Evolutionary conservation across 1,140 invertebrate species (phyloP).

Genomic region (Drosophila burlai): DNA sequence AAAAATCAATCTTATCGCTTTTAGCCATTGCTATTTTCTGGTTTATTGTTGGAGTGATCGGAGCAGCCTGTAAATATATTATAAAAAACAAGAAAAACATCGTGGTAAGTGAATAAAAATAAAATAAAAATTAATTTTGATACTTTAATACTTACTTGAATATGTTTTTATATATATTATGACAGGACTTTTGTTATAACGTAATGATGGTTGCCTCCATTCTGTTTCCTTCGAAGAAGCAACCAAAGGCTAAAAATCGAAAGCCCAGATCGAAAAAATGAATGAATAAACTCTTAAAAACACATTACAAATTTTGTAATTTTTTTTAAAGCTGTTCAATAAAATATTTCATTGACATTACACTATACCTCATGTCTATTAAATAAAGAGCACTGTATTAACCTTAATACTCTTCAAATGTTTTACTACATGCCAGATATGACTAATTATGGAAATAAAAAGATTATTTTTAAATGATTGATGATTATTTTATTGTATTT

Average conservation of each 20-base stretch:
- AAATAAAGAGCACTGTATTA: no score
- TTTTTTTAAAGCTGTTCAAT: not conserved
- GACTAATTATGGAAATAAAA: not conserved
- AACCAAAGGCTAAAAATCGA: not conserved
- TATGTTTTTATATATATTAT: not conserved
- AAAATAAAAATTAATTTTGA: no score
- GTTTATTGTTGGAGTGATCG: not conserved
- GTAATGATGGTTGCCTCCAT: not conserved
- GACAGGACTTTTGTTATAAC: not conserved
- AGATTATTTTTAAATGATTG: not conserved
- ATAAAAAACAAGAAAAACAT: constrained; percentile 6
- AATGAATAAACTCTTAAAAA: not conserved
- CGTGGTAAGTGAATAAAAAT: not conserved
- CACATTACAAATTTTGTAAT: not conserved
- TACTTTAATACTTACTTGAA: no score
- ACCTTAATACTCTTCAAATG: no score
- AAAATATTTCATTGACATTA: not conserved
- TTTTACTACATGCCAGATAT: not conserved
- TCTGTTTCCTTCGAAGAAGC: not conserved
- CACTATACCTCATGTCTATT: not conserved
- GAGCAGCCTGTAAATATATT: not conserved
- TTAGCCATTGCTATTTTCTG: not conserved
- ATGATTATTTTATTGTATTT: not conserved
- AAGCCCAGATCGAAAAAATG: not conserved
- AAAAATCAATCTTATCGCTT: not conserved